A percentile compares a stretch with the other conserved stretches of the same genome.
phyloP scores from a whole-genome alignment of 2,797 vertebrate genomes.

The Enteromius viviparus region DNA sequence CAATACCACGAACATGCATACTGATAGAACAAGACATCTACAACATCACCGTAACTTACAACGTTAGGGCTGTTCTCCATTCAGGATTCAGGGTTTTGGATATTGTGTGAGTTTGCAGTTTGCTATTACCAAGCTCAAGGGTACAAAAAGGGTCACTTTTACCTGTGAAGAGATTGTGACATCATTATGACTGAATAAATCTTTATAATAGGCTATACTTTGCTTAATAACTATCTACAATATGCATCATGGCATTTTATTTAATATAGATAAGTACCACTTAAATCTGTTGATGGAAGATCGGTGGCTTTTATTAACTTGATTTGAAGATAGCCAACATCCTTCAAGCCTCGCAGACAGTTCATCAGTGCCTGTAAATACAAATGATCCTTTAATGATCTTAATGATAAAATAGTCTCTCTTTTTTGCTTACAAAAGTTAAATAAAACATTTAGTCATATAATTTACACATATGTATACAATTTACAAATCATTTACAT shows the following conservation, averaged over 20 bases:
- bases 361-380: conserved; percentile 81
- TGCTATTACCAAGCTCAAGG: conserved; percentile 90
- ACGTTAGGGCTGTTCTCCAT: conserved; percentile 93
- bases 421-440: not conserved
- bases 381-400: not conserved
- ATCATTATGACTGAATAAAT: conserved; percentile 2
- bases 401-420: not conserved
- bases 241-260: not conserved
- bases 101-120: conserved; percentile 90
- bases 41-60: conserved; percentile 79
- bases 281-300: conserved; percentile 88
- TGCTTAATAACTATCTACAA: conserved; percentile 1
- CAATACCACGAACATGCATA: not conserved
- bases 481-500: not conserved
- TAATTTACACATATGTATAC: not conserved
- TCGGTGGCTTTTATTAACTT: conserved; percentile 91
- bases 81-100: conserved; percentile 93
- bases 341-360: conserved; percentile 79
- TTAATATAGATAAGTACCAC: conserved; percentile 78
- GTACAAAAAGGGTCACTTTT: conserved; percentile 94
- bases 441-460: not conserved
- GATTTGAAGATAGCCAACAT: conserved; percentile 93
- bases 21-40: not conserved
- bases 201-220: not conserved
- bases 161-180: conserved; percentile 71